phyloP scores from a whole-genome alignment of 1,140 invertebrate species.

The Acarapis woodi region DNA sequence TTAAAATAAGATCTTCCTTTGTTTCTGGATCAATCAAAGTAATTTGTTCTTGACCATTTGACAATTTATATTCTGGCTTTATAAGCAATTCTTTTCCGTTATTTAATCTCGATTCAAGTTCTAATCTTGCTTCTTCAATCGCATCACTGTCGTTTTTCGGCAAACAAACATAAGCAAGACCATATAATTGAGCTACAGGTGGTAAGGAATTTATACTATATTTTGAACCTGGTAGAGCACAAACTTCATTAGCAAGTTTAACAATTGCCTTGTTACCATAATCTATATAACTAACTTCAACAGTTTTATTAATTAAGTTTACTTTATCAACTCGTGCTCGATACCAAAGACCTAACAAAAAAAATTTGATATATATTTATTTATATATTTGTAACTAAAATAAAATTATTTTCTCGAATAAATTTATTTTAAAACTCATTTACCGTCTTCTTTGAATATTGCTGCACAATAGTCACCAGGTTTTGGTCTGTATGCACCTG shows the following conservation, averaged over 20 bases:
- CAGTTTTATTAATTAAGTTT: conserved; percentile 27
- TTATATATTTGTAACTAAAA: too few relatives aligned
- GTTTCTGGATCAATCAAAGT: conserved; percentile 33
- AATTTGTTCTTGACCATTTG: conserved; percentile 22
- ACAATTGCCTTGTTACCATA: conserved; percentile 45
- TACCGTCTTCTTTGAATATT: conserved; percentile 47
- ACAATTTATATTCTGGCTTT: conserved; percentile 25
- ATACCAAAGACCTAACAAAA: too few relatives aligned
- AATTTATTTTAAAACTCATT: too few relatives aligned
- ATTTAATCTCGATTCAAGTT: conserved; percentile 17
- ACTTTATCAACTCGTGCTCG: conserved; percentile 70
- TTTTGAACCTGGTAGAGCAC: conserved; percentile 7
- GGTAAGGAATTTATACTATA: conserved; percentile 16
- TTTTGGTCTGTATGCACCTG: conserved; percentile 54
- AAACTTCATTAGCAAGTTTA: conserved; percentile 9
- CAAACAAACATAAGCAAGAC: conserved; percentile 45
- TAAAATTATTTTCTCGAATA: too few relatives aligned
- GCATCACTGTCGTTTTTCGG: conserved; percentile 32
- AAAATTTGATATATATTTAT: too few relatives aligned
- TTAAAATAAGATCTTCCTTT: conserved; percentile 50
- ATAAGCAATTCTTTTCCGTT: conserved; percentile 20
- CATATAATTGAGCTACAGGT: conserved; percentile 56
- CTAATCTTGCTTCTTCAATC: conserved; percentile 11
- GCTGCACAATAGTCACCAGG: conserved; percentile 63
- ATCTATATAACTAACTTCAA: conserved; percentile 61